Evolutionary conservation across 2,797 vertebrate genomes (phyloP).

Genomic region (Chaetophractus vellerosus): DNA sequence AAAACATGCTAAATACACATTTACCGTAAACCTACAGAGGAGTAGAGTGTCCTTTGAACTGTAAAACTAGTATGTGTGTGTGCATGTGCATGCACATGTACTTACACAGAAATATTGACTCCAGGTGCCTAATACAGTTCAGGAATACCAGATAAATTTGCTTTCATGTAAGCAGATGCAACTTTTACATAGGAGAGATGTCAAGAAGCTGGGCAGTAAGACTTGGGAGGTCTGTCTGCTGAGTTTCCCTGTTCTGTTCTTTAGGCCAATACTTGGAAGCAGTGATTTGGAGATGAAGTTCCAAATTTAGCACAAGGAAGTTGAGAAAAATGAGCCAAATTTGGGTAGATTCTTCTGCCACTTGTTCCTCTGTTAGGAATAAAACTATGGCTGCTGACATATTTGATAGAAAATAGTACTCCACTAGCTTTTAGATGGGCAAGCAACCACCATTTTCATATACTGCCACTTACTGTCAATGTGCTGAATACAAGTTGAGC

Average conservation of each 20-base stretch:
- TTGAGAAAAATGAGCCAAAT: constrained; percentile 45
- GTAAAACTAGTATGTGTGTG: background rate
- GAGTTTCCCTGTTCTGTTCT: background rate
- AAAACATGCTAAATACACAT: background rate
- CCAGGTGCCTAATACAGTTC: background rate
- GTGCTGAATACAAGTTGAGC: constrained; percentile 11
- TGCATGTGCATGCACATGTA: background rate
- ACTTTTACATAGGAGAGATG: constrained; percentile 10
- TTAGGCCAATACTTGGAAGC: background rate
- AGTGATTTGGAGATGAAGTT: constrained; percentile 24
- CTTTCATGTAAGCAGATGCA: constrained; percentile 15
- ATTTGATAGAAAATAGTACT: constrained; percentile 36
- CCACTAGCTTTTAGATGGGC: background rate
- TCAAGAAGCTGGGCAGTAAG: constrained; percentile 28
- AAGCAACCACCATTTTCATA: background rate
- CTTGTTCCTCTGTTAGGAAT: constrained; percentile 6
- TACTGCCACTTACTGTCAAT: background rate
- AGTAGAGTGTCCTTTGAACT: constrained; percentile 48
- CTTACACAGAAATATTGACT: background rate
- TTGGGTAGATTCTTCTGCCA: constrained; percentile 16
- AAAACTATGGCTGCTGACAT: background rate
- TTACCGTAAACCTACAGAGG: background rate
- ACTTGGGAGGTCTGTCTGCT: background rate
- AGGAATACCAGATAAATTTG: constrained; percentile 1
- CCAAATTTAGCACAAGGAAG: background rate